Base-by-base conservation (phyloP, 1,140 invertebrate genomes). In the Drosophila takahashii region DNA sequence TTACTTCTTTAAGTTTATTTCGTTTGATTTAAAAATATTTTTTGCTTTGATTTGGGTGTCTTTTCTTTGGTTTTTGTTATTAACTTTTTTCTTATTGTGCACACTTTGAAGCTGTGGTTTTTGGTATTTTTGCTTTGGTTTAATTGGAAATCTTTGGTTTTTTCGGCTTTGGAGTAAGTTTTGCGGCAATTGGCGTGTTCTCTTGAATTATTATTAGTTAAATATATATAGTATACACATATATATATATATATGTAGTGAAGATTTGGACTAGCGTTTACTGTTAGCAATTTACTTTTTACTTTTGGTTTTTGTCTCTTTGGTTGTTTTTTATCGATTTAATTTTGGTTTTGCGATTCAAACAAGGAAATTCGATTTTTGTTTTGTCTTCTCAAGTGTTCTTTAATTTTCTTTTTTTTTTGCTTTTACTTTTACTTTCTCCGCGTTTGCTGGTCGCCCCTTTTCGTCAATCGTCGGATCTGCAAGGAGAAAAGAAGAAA, bases 221-320 rank as follows among this genome's bases (percentile, higher is more conserved):
- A 86, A 67, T 78, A 64, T 78, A 72, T 65, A 65, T 74, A 51
- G 34, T 45, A 52, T 75, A 60, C 47, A 47, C n/a, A n/a, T 74
- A 61, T 74, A 75, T 67, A 50, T 69, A 62, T 53, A 41, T 64
- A 37, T 54, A 51, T 53, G 64, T 62, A 52, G 58, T 87, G 83
- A 83, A 86, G 79, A 87, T 83, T 86, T 86, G 83, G 83, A 86
- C 83, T 86, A 86, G 83, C 76, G 81, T 75, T 83, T 83, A 76
- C 54, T 69, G 72, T 42, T 72, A 80, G 79, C 77, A 77, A 79
- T 76, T 59, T 72, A 66, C 61, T 73, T 61, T 60, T n/a, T n/a
- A 51, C 27, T 61, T 70, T 65, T 58, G 22, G 27, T 52, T 53
- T 76, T 44, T 44, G 13, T 56, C 41, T 66, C 73, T 58, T 48